A percentile compares a stretch with the other conserved stretches of the same genome.
phyloP scores from a whole-genome alignment of 2,888 invertebrate species.

The Darwinula stevensoni region DNA sequence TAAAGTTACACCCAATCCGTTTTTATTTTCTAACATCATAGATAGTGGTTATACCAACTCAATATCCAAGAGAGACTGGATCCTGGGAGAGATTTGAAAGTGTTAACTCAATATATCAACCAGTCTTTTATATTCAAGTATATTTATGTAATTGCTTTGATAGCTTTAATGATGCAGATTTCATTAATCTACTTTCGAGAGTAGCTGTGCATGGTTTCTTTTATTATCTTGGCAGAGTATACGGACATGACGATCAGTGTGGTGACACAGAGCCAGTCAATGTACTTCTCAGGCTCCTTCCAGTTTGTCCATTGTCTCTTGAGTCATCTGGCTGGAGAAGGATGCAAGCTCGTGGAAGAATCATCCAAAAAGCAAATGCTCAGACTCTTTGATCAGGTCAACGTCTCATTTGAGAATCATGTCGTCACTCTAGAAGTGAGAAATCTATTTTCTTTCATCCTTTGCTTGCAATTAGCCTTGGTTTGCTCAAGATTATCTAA shows the following conservation, averaged over 20 bases:
- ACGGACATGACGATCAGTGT: constrained; percentile 82
- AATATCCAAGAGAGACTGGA: no score
- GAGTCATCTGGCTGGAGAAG: constrained; percentile 9
- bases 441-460: no score
- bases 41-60: no score
- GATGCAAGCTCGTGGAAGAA: constrained; percentile 7
- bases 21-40: no score
- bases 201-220: constrained; percentile 8
- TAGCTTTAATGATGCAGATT: background rate
- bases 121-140: no score
- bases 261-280: constrained; percentile 67
- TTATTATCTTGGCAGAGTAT: constrained; percentile 32
- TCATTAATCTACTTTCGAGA: background rate
- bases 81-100: no score
- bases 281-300: constrained; percentile 49
- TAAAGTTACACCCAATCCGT: no score
- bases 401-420: constrained; percentile 45
- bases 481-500: constrained; percentile 1
- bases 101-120: no score
- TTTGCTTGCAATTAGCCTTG: background rate
- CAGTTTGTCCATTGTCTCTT: constrained; percentile 17
- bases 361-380: constrained; percentile 27
- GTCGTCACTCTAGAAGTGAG: constrained; percentile 50
- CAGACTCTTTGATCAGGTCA: constrained; percentile 50
- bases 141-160: no score